Evolutionary conservation across 2,888 invertebrate species (phyloP).

Genomic region (Platycheirus rosarum): DNA sequence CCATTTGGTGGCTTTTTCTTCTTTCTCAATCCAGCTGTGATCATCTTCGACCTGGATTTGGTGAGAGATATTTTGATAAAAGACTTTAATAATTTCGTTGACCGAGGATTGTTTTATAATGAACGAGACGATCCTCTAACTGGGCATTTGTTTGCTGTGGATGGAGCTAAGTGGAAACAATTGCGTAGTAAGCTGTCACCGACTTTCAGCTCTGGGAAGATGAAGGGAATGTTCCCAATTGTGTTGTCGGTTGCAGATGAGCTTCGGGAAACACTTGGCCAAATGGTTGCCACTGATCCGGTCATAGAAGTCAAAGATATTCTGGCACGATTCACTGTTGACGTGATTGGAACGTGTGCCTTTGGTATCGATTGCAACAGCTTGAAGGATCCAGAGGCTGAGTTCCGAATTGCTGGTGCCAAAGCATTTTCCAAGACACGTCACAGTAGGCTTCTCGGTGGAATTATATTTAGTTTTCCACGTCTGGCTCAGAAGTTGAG

Average conservation of each 20-base stretch:
- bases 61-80: conserved; percentile 77
- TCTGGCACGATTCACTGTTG: conserved; percentile 83
- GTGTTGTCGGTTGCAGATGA: conserved; percentile 77
- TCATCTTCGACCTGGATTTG: conserved; percentile 80
- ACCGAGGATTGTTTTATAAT: conserved; percentile 79
- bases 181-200: conserved; percentile 78
- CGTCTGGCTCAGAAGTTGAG: conserved; percentile 75
- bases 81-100: conserved; percentile 79
- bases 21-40: conserved; percentile 77
- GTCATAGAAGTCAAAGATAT: conserved; percentile 81
- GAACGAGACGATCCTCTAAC: conserved; percentile 80
- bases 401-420: conserved; percentile 79
- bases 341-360: conserved; percentile 83
- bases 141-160: conserved; percentile 81
- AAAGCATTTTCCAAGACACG: conserved; percentile 75
- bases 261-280: conserved; percentile 17
- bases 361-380: conserved; percentile 83
- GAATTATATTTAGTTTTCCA: conserved; percentile 77
- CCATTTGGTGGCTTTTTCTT: conserved; percentile 80
- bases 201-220: conserved; percentile 78
- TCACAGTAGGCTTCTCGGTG: conserved; percentile 62
- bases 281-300: conserved; percentile 57
- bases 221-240: conserved; percentile 77
- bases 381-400: conserved; percentile 80
- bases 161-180: conserved; percentile 81